Base-by-base conservation (phyloP, 2,113 vertebrate genomes). In the Hemiprocne comata region DNA sequence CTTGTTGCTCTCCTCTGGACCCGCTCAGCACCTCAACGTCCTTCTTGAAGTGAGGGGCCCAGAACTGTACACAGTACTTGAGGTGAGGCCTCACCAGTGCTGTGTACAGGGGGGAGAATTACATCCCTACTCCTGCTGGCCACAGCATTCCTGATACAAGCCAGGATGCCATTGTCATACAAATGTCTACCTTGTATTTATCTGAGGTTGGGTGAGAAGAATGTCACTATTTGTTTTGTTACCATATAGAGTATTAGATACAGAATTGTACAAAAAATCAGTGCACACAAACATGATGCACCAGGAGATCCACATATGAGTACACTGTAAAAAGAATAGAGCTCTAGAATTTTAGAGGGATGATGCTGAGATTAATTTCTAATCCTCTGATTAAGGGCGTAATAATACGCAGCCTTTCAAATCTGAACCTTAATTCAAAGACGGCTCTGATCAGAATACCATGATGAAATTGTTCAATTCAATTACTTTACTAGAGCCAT, bases 231-330 rank as follows among this genome's bases (percentile, higher is more conserved):
- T 79, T 81, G 2, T 57, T 92, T 73, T 78, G 18, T 88, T 93
- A 15, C 14, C 2, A 3, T 55, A 4, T 25, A 21, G 3, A 80
- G 8, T 58, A 51, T 61, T 85, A 70, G 33, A 64, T 64, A 11
- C 7, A 80, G 16, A 75, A 44, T 15, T 69, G 13, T 66, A 16
- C 20, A 44, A 11, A 94, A 60, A 58, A 17, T n/a, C 21, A 48
- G 16, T 64, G 6, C 21, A 60, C n/a, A 24, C 21, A 61, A 85
- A 33, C 26, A 21, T 0, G 0, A 2, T 33, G 8, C 74, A 33
- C 6, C 6, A 48, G 53, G 16, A 75, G 29, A 50, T 42, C 15
- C 17, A 38, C 8, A 21, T 60, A n/a, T 3, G 1, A 40, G 5
- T 57, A 46, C 21, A n/a, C 7, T 8, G 10, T 58, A 55, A 50